Evolutionary conservation across 2,113 vertebrate species (phyloP).

Genomic region (Malurus melanocephalus): DNA sequence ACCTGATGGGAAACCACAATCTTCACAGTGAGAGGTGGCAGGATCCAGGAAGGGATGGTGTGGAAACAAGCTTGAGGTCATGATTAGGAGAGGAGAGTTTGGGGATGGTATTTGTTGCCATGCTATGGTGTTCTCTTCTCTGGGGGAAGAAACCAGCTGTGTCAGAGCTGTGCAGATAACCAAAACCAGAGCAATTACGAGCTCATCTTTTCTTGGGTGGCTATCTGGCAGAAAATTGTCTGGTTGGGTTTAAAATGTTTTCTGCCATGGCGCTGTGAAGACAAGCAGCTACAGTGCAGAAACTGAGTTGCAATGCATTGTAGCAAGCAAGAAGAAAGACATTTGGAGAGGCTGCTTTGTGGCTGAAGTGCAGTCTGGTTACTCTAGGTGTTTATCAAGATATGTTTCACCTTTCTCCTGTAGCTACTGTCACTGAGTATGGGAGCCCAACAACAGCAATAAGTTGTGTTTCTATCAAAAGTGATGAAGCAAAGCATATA

Average conservation of each 20-base stretch:
- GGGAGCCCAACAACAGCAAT: not conserved
- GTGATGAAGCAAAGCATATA: not conserved
- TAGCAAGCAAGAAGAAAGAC: not conserved
- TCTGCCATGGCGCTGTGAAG: rapidly evolving
- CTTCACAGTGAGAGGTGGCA: not conserved
- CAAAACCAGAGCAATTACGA: not conserved
- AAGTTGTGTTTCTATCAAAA: not conserved
- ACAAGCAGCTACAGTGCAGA: rapidly evolving
- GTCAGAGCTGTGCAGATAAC: not conserved
- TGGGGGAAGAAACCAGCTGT: not conserved
- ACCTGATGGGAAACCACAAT: not conserved
- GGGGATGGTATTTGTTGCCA: not conserved
- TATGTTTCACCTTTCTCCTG: not conserved
- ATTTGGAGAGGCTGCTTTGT: not conserved
- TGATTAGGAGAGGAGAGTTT: not conserved
- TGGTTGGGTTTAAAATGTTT: not conserved
- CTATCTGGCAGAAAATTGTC: not conserved
- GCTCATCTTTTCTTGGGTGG: not conserved
- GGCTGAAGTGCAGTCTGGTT: not conserved
- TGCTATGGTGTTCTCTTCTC: not conserved
- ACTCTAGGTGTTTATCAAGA: not conserved
- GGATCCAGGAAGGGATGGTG: not conserved
- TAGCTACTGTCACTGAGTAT: not conserved
- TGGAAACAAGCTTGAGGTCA: not conserved
- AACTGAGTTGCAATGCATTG: not conserved